Evolutionary conservation across 1,140 invertebrate genomes (phyloP), one percentile per base, ranked within the genome.

Genomic region (Diorhabda carinulata): DNA sequence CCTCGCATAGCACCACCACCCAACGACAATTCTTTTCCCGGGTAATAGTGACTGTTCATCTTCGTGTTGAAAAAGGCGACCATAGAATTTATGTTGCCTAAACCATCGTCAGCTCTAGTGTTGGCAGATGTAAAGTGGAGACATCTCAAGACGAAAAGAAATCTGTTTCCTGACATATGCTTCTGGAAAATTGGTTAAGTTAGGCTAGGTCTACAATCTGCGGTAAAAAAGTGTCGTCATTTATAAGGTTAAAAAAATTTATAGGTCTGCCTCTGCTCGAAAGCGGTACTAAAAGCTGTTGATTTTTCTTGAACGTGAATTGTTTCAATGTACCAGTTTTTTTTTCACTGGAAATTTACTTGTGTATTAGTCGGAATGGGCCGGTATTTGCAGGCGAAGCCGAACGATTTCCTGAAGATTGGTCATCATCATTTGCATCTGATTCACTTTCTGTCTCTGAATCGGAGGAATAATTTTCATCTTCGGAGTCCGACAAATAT

Each of bases 41-140:
- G 56, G 5, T 70, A 70, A 61, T 70, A 66, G 44, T 66, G n/a
- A 47, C 57, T 61, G 44, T 62, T 45, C 69, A 68, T 67, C 56
- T 70, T 70, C 41, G 56, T 43, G 47, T 66, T 70, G 65, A 56
- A 68, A 62, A 71, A 68, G 47, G 60, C 64, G 59, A 68, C 61
- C 42, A 68, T 52, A 57, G 66, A 67, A 5, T 60, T 67, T 58
- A 71, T 64, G 67, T 67, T 68, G 57, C 52, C 60, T 63, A 70
- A 64, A 45, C 61, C 1, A 61, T 68, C 61, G 42, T 43, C 43
- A 67, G 44, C 9, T 43, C 47, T 59, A 45, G 3, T 44, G 43
- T 52, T 70, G n/a, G 5, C 3, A 68, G 61, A 62, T 57, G 66
- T 67, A 71, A 68, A 68, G 10, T 60, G 61, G 60, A 57, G 56